A percentile compares a stretch with the other conserved stretches of the same genome.
These are phyloP conservation scores for Bhutanitis thaidina DNA, from an alignment of 2,888 invertebrate genomes.

Conservation along the genomic window DNA sequence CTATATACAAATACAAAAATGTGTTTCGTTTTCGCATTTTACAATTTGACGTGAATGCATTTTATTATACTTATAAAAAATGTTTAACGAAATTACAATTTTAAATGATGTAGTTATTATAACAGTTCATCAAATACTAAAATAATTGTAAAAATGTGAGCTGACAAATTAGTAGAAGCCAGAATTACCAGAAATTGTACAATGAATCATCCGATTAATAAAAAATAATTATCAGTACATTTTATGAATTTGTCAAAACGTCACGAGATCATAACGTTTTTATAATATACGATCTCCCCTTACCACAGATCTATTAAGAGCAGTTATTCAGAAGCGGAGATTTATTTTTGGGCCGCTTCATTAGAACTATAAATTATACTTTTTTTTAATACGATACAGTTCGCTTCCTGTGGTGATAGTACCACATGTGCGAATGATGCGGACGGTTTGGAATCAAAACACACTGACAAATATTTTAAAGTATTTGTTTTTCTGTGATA, in stretches of 20 bases:
- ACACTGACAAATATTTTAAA: conserved; percentile 29
- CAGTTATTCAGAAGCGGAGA: conserved; percentile 32
- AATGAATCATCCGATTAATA: no score
- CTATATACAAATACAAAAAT: no score
- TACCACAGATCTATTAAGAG: conserved; percentile 39
- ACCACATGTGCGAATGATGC: conserved; percentile 40
- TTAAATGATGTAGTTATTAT: no score
- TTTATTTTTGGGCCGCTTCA: conserved; percentile 41
- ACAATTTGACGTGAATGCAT: no score
- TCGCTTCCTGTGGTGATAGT: conserved; percentile 32
- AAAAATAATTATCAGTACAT: conserved; percentile 11
- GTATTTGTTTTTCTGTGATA: background rate
- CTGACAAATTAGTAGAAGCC: no score
- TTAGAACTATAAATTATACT: conserved; percentile 43
- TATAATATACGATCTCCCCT: conserved; percentile 35
- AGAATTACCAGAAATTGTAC: no score
- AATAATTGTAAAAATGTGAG: no score
- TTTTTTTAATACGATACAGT: conserved; percentile 36
- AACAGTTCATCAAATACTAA: no score
- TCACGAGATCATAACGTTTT: conserved; percentile 27
- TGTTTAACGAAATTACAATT: no score
- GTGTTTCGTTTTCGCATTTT: no score
- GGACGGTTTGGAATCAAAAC: conserved; percentile 23
- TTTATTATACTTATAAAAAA: no score
- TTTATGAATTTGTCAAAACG: conserved; percentile 26